A percentile compares a stretch with the other conserved stretches of the same genome.
phyloP scores from a whole-genome alignment of 2,113 vertebrate species.

The Psettodes erumei region DNA sequence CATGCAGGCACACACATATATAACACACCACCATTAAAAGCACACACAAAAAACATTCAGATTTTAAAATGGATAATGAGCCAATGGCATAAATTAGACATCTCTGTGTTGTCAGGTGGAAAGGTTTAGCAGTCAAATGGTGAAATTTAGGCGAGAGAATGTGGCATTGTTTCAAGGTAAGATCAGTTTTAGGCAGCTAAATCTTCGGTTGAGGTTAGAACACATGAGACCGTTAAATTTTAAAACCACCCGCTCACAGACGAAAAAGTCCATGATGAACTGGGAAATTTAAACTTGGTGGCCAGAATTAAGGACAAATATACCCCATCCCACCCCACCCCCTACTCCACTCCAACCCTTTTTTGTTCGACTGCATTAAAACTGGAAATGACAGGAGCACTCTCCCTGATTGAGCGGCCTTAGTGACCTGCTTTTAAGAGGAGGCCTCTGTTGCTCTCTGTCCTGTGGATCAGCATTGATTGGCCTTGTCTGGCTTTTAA shows the following conservation, averaged over 20 bases:
- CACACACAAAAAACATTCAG: neutral
- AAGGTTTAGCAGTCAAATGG: neutral
- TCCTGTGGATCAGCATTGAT: slow-evolving; percentile 51
- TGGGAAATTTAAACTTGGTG: neutral
- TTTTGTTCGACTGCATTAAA: neutral
- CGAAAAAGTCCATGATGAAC: neutral
- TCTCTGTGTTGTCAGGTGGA: neutral
- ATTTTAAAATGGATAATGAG: neutral
- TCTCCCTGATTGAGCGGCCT: slow-evolving; percentile 33
- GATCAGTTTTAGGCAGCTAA: neutral
- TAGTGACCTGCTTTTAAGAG: slow-evolving; percentile 10
- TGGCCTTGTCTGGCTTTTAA: slow-evolving; percentile 40
- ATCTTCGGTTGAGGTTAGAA: neutral
- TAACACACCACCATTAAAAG: neutral
- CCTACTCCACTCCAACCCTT: neutral
- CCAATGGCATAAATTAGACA: neutral
- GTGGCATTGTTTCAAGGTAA: too few species aligned
- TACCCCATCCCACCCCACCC: too few species aligned
- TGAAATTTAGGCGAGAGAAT: neutral
- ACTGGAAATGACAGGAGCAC: slow-evolving; percentile 27
- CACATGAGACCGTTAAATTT: too few species aligned
- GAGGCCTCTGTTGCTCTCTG: slow-evolving; percentile 15
- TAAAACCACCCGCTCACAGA: neutral
- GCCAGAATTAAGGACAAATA: neutral
- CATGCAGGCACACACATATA: neutral